Conservation (phyloP, 2,888 invertebrate species). For the Xylota segnis region DNA sequence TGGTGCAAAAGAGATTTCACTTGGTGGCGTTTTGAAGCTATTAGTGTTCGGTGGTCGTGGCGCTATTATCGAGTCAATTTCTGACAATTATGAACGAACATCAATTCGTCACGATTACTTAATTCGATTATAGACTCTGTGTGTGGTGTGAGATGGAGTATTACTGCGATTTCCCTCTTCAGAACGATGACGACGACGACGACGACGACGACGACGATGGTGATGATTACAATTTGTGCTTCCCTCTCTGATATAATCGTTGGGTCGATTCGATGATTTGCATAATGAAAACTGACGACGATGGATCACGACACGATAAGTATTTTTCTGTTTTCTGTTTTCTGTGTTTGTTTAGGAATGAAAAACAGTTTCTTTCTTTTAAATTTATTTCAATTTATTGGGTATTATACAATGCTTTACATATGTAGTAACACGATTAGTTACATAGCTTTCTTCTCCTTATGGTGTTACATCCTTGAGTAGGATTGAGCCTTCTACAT, state of each 20-base stretch:
- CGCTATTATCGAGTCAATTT: constrained; percentile 30
- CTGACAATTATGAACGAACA: constrained; percentile 33
- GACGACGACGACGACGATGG: constrained; percentile 27
- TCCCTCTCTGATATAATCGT: constrained; percentile 58
- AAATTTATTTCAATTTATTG: constrained; percentile 9
- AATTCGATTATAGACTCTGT: constrained; percentile 39
- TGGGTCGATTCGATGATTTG: constrained; percentile 50
- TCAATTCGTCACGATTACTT: constrained; percentile 66
- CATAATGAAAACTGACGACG: constrained; percentile 58
- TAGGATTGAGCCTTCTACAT: too few relatives aligned
- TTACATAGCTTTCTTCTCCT: too few relatives aligned
- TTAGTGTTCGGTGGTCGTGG: background rate
- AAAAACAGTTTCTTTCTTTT: constrained; percentile 12
- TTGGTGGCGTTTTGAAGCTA: constrained; percentile 1
- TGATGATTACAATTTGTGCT: constrained; percentile 19
- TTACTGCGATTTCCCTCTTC: constrained; percentile 47
- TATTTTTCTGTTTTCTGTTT: constrained; percentile 11
- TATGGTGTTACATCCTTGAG: too few relatives aligned
- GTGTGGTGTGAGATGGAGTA: constrained; percentile 15
- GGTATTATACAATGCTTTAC: constrained; percentile 22
- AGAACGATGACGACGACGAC: constrained; percentile 28
- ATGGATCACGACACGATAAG: constrained; percentile 41
- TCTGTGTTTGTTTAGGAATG: constrained; percentile 14
- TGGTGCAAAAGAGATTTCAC: constrained; percentile 71
- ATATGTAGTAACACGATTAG: too few relatives aligned